These are phyloP conservation scores for Phylloscopus trochiloides DNA, from an alignment of 2,113 vertebrate genomes.

Conservation along the genomic window DNA sequence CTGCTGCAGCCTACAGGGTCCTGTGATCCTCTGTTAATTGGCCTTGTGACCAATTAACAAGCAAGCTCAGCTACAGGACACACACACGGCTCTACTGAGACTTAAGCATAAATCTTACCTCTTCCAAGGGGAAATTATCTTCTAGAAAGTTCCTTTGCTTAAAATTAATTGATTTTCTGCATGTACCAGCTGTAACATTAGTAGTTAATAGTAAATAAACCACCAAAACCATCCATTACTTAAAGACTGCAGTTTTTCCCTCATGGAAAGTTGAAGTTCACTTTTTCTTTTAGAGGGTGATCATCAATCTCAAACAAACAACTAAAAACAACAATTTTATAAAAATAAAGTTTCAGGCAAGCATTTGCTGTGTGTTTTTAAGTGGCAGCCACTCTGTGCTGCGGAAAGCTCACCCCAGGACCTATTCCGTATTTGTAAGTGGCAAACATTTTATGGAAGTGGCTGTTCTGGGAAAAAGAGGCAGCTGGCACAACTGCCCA, in stretches of 20 bases:
- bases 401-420: not conserved
- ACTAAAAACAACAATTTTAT: not conserved
- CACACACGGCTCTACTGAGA: not conserved
- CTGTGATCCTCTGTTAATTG: not conserved
- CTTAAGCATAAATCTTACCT: not conserved
- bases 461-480: not conserved
- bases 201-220: not conserved
- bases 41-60: accelerated
- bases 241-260: not conserved
- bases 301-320: not conserved
- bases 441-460: not conserved
- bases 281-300: not conserved
- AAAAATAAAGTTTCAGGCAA: not conserved
- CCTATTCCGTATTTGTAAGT: not conserved
- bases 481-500: not conserved
- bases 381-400: not conserved
- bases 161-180: not conserved
- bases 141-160: not conserved
- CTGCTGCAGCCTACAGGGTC: not conserved
- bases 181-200: not conserved
- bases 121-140: not conserved
- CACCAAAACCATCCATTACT: not conserved
- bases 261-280: not conserved
- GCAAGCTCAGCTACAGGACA: not conserved
- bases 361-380: not conserved